Conservation (phyloP, 1,140 invertebrate species). For the Amphibalanus amphitrite region DNA sequence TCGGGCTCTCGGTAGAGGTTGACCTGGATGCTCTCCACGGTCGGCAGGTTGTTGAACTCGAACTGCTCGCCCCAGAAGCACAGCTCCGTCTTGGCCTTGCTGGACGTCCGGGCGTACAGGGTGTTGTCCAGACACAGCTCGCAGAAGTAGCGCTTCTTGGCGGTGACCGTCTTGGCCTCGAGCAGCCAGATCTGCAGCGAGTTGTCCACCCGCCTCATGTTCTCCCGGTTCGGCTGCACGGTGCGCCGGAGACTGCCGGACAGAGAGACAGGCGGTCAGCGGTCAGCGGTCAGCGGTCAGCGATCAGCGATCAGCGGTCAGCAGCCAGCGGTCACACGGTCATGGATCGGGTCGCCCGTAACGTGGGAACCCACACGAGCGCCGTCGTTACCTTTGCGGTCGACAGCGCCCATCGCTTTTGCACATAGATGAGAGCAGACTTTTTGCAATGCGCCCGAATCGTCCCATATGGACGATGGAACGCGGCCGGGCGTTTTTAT, state of each 20-base stretch:
- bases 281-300: no score
- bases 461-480: no score
- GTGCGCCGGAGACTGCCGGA: conserved; percentile 52
- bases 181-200: conserved; percentile 83
- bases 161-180: conserved; percentile 80
- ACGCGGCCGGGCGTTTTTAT: no score
- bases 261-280: no score
- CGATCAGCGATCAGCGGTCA: no score
- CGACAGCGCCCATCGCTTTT: no score
- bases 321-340: no score
- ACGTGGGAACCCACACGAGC: no score
- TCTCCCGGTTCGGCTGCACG: conserved; percentile 66
- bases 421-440: no score
- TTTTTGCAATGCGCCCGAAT: no score
- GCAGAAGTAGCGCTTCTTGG: conserved; percentile 86
- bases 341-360: no score
- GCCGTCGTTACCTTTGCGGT: no score
- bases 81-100: conserved; percentile 74
- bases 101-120: conserved; percentile 74
- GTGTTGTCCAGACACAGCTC: conserved; percentile 77
- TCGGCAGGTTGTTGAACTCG: conserved; percentile 61
- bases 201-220: conserved; percentile 68
- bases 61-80: conserved; percentile 96
- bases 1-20: conserved; percentile 51
- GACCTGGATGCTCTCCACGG: conserved; percentile 61